Evolutionary conservation across 2,797 vertebrate genomes (phyloP).

Genomic region (Halcyon badia): DNA sequence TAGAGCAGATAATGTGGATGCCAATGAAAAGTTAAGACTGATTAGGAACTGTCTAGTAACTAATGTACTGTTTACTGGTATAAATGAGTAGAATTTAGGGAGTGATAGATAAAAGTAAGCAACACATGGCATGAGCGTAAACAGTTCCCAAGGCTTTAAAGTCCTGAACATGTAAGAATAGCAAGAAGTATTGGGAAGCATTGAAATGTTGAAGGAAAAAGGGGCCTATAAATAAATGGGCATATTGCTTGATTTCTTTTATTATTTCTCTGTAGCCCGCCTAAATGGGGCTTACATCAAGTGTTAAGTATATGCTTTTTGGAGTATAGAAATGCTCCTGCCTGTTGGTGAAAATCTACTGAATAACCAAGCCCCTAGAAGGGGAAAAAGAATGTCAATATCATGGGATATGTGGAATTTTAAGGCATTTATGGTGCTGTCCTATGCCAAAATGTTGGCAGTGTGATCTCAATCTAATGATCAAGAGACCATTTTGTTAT

Average conservation of each 20-base stretch:
- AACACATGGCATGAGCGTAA: not conserved
- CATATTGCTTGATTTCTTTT: not conserved
- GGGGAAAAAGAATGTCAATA: not conserved
- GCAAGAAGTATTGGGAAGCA: not conserved
- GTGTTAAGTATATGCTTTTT: not conserved
- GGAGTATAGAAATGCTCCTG: not conserved
- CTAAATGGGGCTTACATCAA: not conserved
- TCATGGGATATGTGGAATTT: not conserved
- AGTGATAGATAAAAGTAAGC: slow-evolving; percentile 56
- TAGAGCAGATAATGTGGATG: slow-evolving; percentile 70
- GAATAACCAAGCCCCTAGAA: not conserved
- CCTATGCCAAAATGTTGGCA: not conserved
- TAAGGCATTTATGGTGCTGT: not conserved
- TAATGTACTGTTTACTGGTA: slow-evolving; percentile 80
- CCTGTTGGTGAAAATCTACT: not conserved
- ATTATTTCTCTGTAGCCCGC: not conserved
- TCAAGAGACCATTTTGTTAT: not conserved
- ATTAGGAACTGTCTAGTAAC: slow-evolving; percentile 74
- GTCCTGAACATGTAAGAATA: not conserved
- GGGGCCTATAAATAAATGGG: not conserved
- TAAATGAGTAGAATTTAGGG: slow-evolving; percentile 70
- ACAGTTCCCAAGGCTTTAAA: slow-evolving; percentile 20
- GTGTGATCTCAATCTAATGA: not conserved
- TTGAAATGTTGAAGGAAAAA: not conserved
- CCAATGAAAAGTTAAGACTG: slow-evolving; percentile 72